Evolutionary conservation across 2,113 vertebrate genomes (phyloP), one percentile per base, ranked within the genome.

Genomic region (Motacilla alba): DNA sequence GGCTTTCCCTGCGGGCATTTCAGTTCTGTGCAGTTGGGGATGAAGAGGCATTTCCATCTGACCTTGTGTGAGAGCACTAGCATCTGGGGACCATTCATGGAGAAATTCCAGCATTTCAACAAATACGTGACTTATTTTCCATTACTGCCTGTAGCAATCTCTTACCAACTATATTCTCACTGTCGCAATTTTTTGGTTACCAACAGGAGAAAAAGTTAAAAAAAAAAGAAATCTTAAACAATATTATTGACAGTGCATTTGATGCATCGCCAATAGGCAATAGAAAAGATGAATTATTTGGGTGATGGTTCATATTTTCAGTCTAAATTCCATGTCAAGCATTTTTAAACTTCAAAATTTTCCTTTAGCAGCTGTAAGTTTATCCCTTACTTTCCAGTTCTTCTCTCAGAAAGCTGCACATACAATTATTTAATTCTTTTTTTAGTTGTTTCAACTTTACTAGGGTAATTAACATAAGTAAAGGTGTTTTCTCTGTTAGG

Each of bases 1-100:
- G 35, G 11, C 3, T 2, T 75, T 70, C 49, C 43, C 14, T 46
- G 31, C 0, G 0, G n/a, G 17, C 31, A 14, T 75, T 87, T 78
- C 1, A 1, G 15, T 53, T 37, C 41, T 53, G 20, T n/a, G 33
- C 53, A 20, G 10, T 1, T 66, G 67, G 20, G 44, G 10, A 63
- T 50, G 33, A 85, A 66, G 44, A 75, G 41, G 35, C 14, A 30
- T 43, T 84, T 79, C 46, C 63, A 6, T 67, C 52, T 94, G 87
- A 91, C 64, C 35, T 72, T 8, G 1, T 81, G 52, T 18, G 27
- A 89, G 39, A 63, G 19, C 0, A 0, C 39, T 33, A 77, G 52
- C 66, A 84, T 74, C 60, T 96, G 90, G 70, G 28, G n/a, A 69
- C 58, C 22, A 41, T 87, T 72, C 53, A 13, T 49, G 44, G 53